phyloP scores from a whole-genome alignment of 2,113 vertebrate species.

The Hippolais icterina region DNA sequence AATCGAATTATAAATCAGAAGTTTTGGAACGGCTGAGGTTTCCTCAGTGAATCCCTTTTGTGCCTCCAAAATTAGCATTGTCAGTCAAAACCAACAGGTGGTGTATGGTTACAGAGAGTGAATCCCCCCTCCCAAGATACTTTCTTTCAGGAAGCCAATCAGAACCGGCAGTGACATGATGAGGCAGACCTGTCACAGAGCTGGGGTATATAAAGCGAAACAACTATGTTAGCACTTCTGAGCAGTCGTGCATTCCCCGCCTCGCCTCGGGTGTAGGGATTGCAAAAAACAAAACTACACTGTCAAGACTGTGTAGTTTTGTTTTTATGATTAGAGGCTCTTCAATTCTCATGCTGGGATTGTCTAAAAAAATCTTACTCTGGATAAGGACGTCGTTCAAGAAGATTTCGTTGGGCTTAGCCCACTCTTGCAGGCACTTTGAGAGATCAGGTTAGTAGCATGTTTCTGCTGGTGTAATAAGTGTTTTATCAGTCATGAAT shows the following conservation, averaged over 20 bases:
- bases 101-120: slow-evolving; percentile 73
- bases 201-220: slow-evolving; percentile 87
- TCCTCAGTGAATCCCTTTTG: slow-evolving; percentile 56
- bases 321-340: slow-evolving; percentile 89
- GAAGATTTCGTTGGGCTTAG: slow-evolving; percentile 84
- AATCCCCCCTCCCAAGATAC: slow-evolving; percentile 74
- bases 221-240: slow-evolving; percentile 79
- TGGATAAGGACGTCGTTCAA: slow-evolving; percentile 88
- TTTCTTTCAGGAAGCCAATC: slow-evolving; percentile 78
- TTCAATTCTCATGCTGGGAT: slow-evolving; percentile 90
- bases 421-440: slow-evolving; percentile 91
- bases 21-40: not conserved
- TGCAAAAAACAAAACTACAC: slow-evolving; percentile 98
- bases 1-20: not conserved
- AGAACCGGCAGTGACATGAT: slow-evolving; percentile 33
- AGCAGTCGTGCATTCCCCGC: slow-evolving; percentile 99
- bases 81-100: slow-evolving; percentile 76
- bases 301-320: slow-evolving; percentile 92
- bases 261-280: slow-evolving; percentile 99
- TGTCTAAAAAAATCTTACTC: slow-evolving; percentile 80
- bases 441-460: slow-evolving; percentile 90
- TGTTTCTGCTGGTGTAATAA: slow-evolving; percentile 30
- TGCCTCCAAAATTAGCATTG: slow-evolving; percentile 74
- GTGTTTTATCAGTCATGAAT: not conserved
- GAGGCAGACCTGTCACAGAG: slow-evolving; percentile 76